Base-by-base conservation (phyloP, 92 coral and sea anemone species). In the Phenganax stokvisi region DNA sequence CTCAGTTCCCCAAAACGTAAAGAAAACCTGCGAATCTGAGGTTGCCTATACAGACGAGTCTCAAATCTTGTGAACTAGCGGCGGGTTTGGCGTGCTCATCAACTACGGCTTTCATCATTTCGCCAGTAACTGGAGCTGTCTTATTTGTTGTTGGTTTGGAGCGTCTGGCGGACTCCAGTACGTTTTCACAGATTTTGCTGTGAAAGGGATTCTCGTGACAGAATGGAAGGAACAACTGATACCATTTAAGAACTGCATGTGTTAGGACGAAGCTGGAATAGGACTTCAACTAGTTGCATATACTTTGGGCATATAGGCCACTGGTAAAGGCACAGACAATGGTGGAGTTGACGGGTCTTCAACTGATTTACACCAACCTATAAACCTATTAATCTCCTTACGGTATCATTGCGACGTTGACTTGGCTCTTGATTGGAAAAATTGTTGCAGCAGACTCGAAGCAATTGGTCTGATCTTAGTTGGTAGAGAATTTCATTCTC, bases 61-160 rank as follows among this genome's bases (percentile, higher is more conserved):
- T 20, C 25, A 20, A 20, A 20, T 20, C 25, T 20, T 20, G 25
- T 20, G 64, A 75, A 52, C 73, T 76, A 47, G 86, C 84, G 20
- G n/a, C 75, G 7, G 47, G 12, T 52, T 0, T 12, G 66, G 62
- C 70, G 70, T 60, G 65, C 27, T 30, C 6, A 70, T 74, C 83
- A 16, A 86, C 20, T 20, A 86, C 78, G 72, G 44, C 55, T 65
- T 84, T 84, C 74, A 77, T 81, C 87, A 78, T 82, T 27, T 84
- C 71, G 9, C 51, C 20, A 27, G 87, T 77, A 72, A 84, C 10
- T n/a, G 84, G 70, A 30, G 55, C 77, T 73, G 67, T 84, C 84
- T 51, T 84, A 67, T 84, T 84, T 54, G 58, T 62, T 61, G 60
- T 10, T 31, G 58, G 87, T 51, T 56, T 77, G 17, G 69, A 29